These are phyloP conservation scores for Carollia perspicillata DNA, from an alignment of 2,113 vertebrate genomes.

Conservation along the genomic window DNA sequence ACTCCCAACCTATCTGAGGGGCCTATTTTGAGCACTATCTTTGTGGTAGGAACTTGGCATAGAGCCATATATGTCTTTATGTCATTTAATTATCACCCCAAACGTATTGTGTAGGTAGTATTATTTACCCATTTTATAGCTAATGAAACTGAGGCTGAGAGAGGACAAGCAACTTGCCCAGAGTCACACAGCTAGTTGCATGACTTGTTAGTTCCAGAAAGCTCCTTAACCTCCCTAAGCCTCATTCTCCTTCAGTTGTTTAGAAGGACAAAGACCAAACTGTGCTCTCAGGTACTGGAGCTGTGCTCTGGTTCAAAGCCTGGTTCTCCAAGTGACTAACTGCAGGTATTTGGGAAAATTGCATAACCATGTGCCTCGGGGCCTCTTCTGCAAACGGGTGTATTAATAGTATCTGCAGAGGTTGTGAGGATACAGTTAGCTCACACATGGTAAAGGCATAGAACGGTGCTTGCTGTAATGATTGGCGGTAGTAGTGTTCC, in stretches of 20 bases:
- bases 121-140: not conserved
- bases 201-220: not conserved
- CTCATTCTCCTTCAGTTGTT: not conserved
- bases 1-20: not conserved
- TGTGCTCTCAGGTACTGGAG: rapidly evolving
- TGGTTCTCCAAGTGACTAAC: not conserved
- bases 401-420: not conserved
- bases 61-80: not conserved
- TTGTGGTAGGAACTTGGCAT: not conserved
- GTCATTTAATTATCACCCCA: not conserved
- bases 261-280: not conserved
- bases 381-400: not conserved
- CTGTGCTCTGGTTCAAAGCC: not conserved
- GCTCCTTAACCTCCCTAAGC: not conserved
- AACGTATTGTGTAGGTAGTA: not conserved
- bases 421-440: not conserved
- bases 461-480: not conserved
- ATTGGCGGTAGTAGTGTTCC: not conserved
- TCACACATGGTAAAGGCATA: not conserved
- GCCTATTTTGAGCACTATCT: not conserved
- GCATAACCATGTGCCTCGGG: not conserved
- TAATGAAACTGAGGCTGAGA: not conserved
- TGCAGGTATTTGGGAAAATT: not conserved
- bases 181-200: not conserved
- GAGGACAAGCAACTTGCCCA: not conserved